Evolutionary conservation across 2,888 invertebrate genomes (phyloP), one percentile per base, ranked within the genome.

Genomic region (Philonicus albiceps): DNA sequence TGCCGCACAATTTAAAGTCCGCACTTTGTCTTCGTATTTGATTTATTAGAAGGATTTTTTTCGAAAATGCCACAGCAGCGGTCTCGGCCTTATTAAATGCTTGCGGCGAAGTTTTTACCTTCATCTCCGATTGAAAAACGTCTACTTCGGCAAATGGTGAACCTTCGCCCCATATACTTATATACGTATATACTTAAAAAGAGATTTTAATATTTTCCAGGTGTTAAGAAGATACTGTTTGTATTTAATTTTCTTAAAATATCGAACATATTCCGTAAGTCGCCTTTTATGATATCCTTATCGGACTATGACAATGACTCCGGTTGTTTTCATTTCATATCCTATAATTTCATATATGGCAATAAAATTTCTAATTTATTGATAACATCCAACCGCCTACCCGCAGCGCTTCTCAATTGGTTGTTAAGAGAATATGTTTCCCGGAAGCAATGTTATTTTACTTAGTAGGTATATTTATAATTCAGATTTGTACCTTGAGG

Each of bases 211-310:
- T 80, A 80, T 80, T 80, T 80, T 53, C 55, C 80, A 80, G 53
- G 80, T 80, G 80, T 80, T 80, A 53, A 3, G 53, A n/a, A 8
- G 53, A 53, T 53, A 53, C 34, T 80, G 80, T 80, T 78, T 80
- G 34, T 53, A 80, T 80, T 80, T 80, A 80, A 80, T 80, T 80
- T 80, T 80, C 80, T 37, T 80, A 80, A 80, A 80, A 80, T n/a
- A 80, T 53, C 43, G 80, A 53, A 80, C 31, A 80, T 49, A 80
- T 80, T 80, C 31, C 27, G 49, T 3, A 13, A 16, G 78, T 80
- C 49, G 43, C 27, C 16, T 27, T 40, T 30, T 80, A n/a, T n/a
- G n/a, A n/a, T n/a, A 30, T 49, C 49, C 55, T 30, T 55, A 22
- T 8, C 13, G 19, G 11, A 49, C 27, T 22, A 13, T 11, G 19